Conservation (phyloP, 2,113 vertebrate species). For the Pterocles burchelli region DNA sequence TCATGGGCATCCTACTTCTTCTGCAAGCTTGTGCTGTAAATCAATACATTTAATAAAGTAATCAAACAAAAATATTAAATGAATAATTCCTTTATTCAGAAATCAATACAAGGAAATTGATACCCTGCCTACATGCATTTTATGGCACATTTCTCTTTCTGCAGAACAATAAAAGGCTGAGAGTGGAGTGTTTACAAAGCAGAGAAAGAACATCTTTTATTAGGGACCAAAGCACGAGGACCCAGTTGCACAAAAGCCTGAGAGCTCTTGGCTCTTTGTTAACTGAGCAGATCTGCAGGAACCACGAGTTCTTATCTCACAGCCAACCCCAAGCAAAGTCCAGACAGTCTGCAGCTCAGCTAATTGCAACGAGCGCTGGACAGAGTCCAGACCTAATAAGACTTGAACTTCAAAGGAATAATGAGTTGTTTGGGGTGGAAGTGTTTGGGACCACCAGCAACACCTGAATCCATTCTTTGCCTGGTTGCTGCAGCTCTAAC, state of each 20-base stretch:
- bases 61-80: not conserved
- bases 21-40: not conserved
- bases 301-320: not conserved
- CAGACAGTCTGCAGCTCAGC: not conserved
- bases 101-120: conserved; percentile 50
- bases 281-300: not conserved
- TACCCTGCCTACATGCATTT: not conserved
- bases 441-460: not conserved
- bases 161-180: not conserved
- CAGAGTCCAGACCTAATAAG: not conserved
- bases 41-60: not conserved
- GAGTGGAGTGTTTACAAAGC: not conserved
- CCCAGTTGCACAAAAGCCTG: not conserved
- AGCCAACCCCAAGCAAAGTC: not conserved
- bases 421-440: not conserved
- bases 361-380: not conserved
- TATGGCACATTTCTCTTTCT: not conserved
- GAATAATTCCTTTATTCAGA: conserved; percentile 26
- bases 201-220: not conserved
- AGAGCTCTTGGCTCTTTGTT: not conserved
- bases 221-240: not conserved
- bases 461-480: too few species aligned
- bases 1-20: conserved; percentile 12
- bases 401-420: not conserved
- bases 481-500: not conserved